These are phyloP conservation scores for Stegostoma tigrinum DNA, from an alignment of 2,113 vertebrate genomes.

Conservation along the genomic window DNA sequence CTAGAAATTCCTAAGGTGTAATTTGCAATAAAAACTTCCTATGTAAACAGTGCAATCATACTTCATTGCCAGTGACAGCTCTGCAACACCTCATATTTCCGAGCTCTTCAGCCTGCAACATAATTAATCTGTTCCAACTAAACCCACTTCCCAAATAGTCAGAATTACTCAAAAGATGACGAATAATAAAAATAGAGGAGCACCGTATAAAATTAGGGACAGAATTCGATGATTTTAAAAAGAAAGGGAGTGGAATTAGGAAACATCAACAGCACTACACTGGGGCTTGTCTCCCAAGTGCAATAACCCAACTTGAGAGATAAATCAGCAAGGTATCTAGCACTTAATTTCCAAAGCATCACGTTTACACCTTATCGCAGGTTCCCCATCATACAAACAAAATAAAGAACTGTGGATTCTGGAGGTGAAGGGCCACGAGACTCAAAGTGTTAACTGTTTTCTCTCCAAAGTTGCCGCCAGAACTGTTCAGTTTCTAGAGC, in stretches of 20 bases:
- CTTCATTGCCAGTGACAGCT: background rate
- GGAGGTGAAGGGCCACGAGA: too few species aligned
- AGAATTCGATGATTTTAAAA: background rate
- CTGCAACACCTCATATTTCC: background rate
- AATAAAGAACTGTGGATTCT: too few species aligned
- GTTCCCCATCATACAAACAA: background rate
- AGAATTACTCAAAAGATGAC: background rate
- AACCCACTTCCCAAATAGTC: background rate
- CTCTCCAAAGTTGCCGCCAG: too few species aligned
- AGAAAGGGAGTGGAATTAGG: background rate
- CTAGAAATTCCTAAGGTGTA: background rate
- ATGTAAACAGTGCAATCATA: background rate
- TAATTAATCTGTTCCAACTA: background rate
- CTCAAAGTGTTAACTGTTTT: too few species aligned
- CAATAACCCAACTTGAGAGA: background rate
- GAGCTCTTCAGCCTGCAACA: background rate
- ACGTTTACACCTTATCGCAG: background rate
- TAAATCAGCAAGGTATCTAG: background rate
- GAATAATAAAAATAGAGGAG: background rate
- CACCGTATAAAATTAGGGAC: background rate
- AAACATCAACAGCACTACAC: background rate
- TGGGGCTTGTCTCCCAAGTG: background rate
- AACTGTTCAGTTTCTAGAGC: too few species aligned
- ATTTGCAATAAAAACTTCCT: background rate
- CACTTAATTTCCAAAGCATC: background rate